phyloP scores from a whole-genome alignment of 2,888 invertebrate species.

The Diadegma fenestrale region DNA sequence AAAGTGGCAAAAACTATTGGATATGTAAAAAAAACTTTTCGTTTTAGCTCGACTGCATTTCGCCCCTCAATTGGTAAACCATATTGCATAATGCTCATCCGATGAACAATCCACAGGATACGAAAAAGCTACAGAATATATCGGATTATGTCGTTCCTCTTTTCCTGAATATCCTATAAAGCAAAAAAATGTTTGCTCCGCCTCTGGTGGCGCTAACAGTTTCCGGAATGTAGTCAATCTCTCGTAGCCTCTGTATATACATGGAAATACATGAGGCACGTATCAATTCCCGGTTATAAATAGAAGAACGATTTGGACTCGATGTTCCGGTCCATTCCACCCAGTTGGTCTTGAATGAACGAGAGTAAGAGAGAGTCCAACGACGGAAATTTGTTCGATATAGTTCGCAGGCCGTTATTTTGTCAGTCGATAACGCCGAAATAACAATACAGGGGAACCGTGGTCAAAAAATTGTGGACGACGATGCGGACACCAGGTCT shows the following conservation, averaged over 20 bases:
- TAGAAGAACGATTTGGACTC: conserved; percentile 68
- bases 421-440: conserved; percentile 54
- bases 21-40: conserved; percentile 23
- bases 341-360: conserved; percentile 64
- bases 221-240: conserved; percentile 62
- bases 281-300: conserved; percentile 56
- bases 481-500: neutral
- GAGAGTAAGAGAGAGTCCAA: conserved; percentile 30
- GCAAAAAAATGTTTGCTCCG: conserved; percentile 60
- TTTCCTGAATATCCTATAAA: conserved; percentile 55
- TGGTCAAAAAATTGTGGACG: neutral
- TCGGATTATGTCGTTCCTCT: conserved; percentile 53
- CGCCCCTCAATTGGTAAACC: conserved; percentile 30
- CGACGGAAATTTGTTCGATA: conserved; percentile 56
- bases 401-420: conserved; percentile 26
- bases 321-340: conserved; percentile 67
- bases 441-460: conserved; percentile 41
- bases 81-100: conserved; percentile 20
- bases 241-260: conserved; percentile 22
- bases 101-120: conserved; percentile 26
- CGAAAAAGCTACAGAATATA: conserved; percentile 10
- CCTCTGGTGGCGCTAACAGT: conserved; percentile 56
- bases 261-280: neutral
- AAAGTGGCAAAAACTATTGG: conserved; percentile 7
- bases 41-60: conserved; percentile 36